A percentile compares a stretch with the other conserved stretches of the same genome.
These are phyloP conservation scores for Spodoptera frugiperda DNA, from an alignment of 1,140 invertebrate species.

Conservation along the genomic window DNA sequence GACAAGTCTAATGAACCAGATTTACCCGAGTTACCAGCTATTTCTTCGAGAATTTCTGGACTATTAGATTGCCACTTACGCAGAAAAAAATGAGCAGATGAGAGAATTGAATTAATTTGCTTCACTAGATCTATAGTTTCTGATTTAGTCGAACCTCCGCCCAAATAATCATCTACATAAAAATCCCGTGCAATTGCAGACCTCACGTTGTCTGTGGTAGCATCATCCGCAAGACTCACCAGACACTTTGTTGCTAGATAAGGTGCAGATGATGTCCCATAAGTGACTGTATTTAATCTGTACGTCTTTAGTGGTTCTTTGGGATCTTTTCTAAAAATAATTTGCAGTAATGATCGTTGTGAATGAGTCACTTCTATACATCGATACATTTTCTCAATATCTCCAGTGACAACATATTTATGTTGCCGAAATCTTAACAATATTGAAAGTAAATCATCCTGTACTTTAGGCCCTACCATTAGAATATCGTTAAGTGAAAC, in stretches of 20 bases:
- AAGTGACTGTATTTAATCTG: conserved; percentile 3
- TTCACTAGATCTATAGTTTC: conserved; percentile 10
- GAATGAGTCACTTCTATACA: not conserved
- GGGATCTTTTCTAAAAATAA: not conserved
- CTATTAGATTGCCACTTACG: too few relatives aligned
- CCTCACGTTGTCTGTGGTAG: conserved; percentile 1
- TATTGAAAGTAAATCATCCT: not conserved
- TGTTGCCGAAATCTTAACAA: not conserved
- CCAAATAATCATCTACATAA: conserved; percentile 8
- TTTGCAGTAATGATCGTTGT: not conserved
- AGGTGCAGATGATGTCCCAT: not conserved
- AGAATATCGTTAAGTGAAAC: not conserved
- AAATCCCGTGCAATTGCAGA: conserved; percentile 4
- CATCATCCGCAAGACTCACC: conserved; percentile 5
- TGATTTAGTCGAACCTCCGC: not conserved
- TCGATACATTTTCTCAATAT: not conserved
- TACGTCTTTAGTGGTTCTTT: not conserved
- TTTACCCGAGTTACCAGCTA: not conserved
- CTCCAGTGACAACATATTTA: not conserved
- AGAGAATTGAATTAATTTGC: conserved; percentile 2
- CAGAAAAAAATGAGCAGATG: too few relatives aligned
- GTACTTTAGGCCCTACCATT: not conserved
- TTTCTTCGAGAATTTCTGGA: conserved; percentile 7
- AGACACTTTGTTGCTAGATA: conserved; percentile 18
- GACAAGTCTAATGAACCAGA: conserved; percentile 8